phyloP scores from a whole-genome alignment of 2,113 vertebrate species.

The Heterotilapia buettikoferi region DNA sequence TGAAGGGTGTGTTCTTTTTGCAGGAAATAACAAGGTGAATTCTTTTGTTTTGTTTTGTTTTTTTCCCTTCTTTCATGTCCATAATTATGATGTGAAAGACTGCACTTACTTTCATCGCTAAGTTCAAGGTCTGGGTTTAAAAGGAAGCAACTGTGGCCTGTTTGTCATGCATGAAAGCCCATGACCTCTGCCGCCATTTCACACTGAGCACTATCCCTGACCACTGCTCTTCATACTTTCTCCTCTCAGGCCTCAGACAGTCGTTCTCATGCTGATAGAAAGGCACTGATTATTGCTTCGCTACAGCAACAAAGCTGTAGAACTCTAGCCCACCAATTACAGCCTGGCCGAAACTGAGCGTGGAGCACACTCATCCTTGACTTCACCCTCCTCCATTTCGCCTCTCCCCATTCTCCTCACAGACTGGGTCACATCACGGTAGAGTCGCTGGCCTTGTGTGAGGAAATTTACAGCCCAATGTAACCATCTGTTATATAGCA shows the following conservation, averaged over 20 bases:
- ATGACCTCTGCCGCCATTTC: conserved; percentile 31
- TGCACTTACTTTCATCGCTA: not conserved
- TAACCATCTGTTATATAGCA: conserved; percentile 59
- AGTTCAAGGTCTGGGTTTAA: conserved; percentile 1
- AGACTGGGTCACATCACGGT: conserved; percentile 36
- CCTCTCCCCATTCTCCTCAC: not conserved
- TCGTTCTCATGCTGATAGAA: not conserved
- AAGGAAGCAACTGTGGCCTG: not conserved
- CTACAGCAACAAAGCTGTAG: not conserved
- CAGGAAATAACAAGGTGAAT: not conserved
- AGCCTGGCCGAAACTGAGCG: not conserved
- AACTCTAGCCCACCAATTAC: not conserved
- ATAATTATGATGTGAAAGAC: not conserved
- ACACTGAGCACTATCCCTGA: not conserved
- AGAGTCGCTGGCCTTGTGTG: conserved; percentile 47
- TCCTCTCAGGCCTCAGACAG: not conserved
- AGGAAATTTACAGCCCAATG: conserved; percentile 62
- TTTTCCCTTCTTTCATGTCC: not conserved
- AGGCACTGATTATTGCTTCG: conserved; percentile 21
- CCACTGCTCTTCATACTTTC: not conserved
- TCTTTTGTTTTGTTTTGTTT: not conserved
- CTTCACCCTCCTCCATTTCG: conserved; percentile 25
- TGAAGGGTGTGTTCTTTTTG: not conserved
- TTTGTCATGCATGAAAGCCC: not conserved
- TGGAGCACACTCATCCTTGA: conserved; percentile 50